Evolutionary conservation across 2,888 invertebrate genomes (phyloP), one percentile per base, ranked within the genome.

Genomic region (Tetranychus piercei): DNA sequence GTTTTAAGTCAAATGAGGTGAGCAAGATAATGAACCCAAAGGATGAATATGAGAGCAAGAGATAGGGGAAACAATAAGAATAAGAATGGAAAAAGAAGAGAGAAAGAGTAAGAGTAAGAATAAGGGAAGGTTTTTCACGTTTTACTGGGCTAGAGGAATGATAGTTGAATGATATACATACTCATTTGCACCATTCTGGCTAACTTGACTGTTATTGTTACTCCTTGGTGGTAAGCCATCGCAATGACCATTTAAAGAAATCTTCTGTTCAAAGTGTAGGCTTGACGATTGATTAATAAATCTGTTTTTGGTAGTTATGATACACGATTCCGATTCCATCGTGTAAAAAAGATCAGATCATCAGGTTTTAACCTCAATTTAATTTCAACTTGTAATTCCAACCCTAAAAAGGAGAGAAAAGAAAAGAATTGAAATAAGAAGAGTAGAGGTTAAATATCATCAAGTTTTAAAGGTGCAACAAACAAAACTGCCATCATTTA

Each of bases 61-160:
- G 69, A 69, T 18, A 69, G 69, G 20, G 34, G 34, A 34, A 34
- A 67, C 18, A 67, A n/a, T 18, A n/a, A 67, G 67, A 69, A 22
- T 20, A 23, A 69, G 20, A 8, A 20, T n/a, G 22, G n/a, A n/a
- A 11, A 69, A 6, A 69, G 20, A 20, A 22, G 69, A 23, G 22
- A 67, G 67, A 67, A 22, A 67, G 67, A 67, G n/a, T 18, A 67
- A n/a, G n/a, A 67, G n/a, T 8, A 22, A 11, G 67, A 6, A 69
- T 69, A 69, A 55, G 55, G 55, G 55, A 55, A 55, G 55, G 55
- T 55, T 55, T 55, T 55, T 55, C 55, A 55, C 55, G 55, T 55
- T 55, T 55, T 55, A 55, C 55, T 55, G 55, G 55, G 55, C 55
- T 55, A 15, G 55, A 55, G 9, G 55, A 55, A 15, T 15, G 55